A percentile compares a stretch with the other conserved stretches of the same genome.
phyloP scores from a whole-genome alignment of 2,113 vertebrate species.

The Microcebus ravelobensis region DNA sequence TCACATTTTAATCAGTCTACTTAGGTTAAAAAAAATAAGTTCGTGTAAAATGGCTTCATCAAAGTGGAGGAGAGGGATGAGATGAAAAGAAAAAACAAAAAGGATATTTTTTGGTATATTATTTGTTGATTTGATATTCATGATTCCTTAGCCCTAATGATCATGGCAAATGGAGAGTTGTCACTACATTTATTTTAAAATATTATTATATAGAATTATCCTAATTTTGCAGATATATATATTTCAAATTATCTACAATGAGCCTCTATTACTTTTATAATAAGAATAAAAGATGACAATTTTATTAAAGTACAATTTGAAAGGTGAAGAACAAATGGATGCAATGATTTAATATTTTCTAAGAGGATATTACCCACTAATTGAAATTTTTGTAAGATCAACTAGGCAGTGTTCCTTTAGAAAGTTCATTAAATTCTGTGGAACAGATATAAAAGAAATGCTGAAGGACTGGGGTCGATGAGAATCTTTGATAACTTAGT shows the following conservation, averaged over 20 bases:
- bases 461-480: conserved; percentile 1
- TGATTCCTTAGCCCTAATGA: background rate
- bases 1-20: conserved; percentile 59
- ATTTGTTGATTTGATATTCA: conserved; percentile 53
- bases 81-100: conserved; percentile 37
- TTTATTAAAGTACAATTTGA: conserved; percentile 47
- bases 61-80: conserved; percentile 35
- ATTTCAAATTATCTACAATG: background rate
- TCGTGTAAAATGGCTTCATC: conserved; percentile 55
- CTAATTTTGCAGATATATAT: background rate
- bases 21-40: conserved; percentile 57
- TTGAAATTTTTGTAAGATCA: conserved; percentile 36
- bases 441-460: conserved; percentile 15
- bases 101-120: background rate
- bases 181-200: conserved; percentile 46
- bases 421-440: conserved; percentile 26
- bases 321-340: conserved; percentile 49
- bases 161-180: conserved; percentile 11
- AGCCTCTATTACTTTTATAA: conserved; percentile 50
- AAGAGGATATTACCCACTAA: background rate
- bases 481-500: conserved; percentile 42
- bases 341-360: conserved; percentile 43
- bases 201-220: conserved; percentile 19
- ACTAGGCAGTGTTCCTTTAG: conserved; percentile 16
- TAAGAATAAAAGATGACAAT: conserved; percentile 30